Conservation (phyloP, 2,888 invertebrate genomes). For the Byasa hedistus region DNA sequence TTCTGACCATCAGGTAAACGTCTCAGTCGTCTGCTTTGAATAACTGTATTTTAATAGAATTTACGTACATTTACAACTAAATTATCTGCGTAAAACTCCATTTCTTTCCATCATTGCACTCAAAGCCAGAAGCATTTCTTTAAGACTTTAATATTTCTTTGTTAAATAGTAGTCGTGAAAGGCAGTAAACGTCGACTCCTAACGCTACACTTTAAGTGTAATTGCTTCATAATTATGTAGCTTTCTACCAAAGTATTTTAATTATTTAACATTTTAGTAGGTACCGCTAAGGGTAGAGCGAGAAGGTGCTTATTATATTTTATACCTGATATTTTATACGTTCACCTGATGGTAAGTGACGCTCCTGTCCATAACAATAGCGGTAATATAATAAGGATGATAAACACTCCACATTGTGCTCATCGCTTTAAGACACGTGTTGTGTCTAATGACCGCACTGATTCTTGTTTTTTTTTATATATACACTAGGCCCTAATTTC, state of each 20-base stretch:
- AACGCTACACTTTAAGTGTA: slow-evolving; percentile 1
- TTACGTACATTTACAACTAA: no score
- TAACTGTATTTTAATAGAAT: no score
- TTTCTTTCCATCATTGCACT: slow-evolving; percentile 3
- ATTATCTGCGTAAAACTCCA: slow-evolving; percentile 11
- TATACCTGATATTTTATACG: background rate
- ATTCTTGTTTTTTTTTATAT: no score
- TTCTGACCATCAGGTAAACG: no score
- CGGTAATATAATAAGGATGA: no score
- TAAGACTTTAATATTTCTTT: slow-evolving; percentile 25
- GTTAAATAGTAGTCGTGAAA: slow-evolving; percentile 21
- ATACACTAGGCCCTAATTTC: no score
- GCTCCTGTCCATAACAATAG: no score
- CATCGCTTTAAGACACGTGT: no score
- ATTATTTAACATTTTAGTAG: background rate
- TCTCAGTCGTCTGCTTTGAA: no score
- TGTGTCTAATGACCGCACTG: no score
- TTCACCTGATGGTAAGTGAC: background rate
- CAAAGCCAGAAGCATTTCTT: slow-evolving; percentile 18
- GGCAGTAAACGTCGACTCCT: background rate
- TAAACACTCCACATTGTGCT: no score
- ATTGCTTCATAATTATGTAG: slow-evolving; percentile 1
- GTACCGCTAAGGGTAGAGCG: background rate
- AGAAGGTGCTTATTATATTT: background rate
- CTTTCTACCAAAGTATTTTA: background rate